Conservation (phyloP, 2,888 invertebrate genomes). For the Euplagia quadripunctaria region DNA sequence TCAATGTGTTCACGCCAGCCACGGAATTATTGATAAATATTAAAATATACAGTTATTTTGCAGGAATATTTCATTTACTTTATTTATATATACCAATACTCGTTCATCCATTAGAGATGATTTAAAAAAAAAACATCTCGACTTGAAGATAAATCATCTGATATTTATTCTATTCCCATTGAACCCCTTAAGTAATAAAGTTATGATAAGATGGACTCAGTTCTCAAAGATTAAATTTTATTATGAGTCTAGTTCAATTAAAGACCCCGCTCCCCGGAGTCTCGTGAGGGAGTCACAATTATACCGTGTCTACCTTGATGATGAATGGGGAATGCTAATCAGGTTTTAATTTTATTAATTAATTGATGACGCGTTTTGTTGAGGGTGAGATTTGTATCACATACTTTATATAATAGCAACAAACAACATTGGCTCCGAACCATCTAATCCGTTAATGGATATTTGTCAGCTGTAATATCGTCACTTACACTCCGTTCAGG, state of each 20-base stretch:
- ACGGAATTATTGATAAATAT: too few species aligned
- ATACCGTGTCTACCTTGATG: constrained; percentile 41
- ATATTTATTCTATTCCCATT: constrained; percentile 32
- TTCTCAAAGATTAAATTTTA: constrained; percentile 57
- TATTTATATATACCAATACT: neutral
- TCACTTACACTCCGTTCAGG: too few species aligned
- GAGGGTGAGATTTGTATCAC: constrained; percentile 2
- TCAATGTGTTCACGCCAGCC: too few species aligned
- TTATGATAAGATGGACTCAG: constrained; percentile 43
- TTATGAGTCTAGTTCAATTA: constrained; percentile 54
- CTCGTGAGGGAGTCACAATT: constrained; percentile 48
- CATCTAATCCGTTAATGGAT: too few species aligned
- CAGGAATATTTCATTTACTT: too few species aligned
- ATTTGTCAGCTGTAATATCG: too few species aligned
- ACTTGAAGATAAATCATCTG: constrained; percentile 14
- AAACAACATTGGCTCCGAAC: too few species aligned
- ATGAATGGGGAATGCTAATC: constrained; percentile 42
- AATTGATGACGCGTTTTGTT: constrained; percentile 47
- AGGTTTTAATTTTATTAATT: constrained; percentile 53
- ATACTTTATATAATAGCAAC: neutral
- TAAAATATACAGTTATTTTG: too few species aligned
- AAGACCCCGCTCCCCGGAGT: constrained; percentile 43
- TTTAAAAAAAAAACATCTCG: neutral
- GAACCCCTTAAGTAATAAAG: constrained; percentile 50
- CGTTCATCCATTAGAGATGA: neutral